These are phyloP conservation scores for Scolopax rusticola DNA, from an alignment of 2,797 vertebrate species.

Conservation along the genomic window DNA sequence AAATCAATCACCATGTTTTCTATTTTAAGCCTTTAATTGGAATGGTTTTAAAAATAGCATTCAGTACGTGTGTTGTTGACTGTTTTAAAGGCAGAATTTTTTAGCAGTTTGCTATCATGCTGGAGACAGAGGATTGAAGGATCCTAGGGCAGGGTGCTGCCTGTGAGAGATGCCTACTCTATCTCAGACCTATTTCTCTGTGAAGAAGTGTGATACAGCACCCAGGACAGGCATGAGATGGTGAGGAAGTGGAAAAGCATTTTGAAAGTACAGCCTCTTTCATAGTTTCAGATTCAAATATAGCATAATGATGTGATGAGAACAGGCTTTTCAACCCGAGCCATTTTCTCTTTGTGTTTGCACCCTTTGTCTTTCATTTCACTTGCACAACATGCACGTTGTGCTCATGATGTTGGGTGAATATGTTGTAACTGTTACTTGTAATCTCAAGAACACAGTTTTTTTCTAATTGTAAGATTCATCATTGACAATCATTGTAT, in stretches of 20 bases:
- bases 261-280: background rate
- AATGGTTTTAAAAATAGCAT: background rate
- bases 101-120: background rate
- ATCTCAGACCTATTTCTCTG: background rate
- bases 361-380: background rate
- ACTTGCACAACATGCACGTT: fast-evolving
- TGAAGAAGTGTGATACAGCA: no score
- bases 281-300: background rate
- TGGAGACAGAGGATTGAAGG: background rate
- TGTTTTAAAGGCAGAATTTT: background rate
- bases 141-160: background rate
- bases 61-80: background rate
- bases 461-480: background rate
- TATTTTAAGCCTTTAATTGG: conserved; percentile 25
- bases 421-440: background rate
- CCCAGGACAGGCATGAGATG: background rate
- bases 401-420: background rate
- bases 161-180: background rate
- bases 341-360: background rate
- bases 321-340: background rate
- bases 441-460: background rate
- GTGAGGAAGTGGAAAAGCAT: background rate
- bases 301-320: background rate
- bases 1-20: background rate
- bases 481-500: background rate